Conservation (phyloP, 1,140 invertebrate species). For the Druon quercuslanigerum region DNA sequence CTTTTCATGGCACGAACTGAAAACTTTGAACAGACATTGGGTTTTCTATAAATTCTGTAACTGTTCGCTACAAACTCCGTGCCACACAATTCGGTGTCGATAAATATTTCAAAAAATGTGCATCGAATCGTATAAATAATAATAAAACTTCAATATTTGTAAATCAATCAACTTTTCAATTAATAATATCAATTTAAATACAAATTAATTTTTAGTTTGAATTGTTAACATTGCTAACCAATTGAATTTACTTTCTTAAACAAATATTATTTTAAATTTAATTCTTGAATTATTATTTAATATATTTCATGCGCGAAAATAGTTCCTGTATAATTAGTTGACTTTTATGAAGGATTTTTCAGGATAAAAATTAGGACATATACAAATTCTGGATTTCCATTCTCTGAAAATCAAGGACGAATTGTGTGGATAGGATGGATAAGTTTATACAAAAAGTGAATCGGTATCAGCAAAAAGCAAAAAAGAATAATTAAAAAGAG, state of each 20-base stretch:
- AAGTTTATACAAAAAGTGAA: neutral
- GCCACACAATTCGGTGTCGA: slow-evolving; percentile 13
- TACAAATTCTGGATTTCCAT: neutral
- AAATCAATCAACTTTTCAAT: too few relatives aligned
- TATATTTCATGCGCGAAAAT: too few relatives aligned
- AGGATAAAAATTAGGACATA: neutral
- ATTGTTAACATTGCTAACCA: too few relatives aligned
- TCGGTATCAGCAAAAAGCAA: neutral
- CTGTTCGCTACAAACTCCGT: neutral
- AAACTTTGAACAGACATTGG: neutral
- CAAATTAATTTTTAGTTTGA: too few relatives aligned
- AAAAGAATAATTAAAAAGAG: slow-evolving; percentile 2
- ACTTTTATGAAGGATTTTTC: too few relatives aligned
- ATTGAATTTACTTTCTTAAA: neutral
- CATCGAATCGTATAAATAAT: neutral
- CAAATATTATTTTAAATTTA: neutral
- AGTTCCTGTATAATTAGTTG: too few relatives aligned
- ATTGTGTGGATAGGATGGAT: slow-evolving; percentile 32
- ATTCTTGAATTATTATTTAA: neutral
- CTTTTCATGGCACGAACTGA: slow-evolving; percentile 14
- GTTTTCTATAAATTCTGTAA: neutral
- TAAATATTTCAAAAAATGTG: neutral
- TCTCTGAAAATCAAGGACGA: slow-evolving; percentile 4
- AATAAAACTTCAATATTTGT: too few relatives aligned
- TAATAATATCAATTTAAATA: too few relatives aligned